A percentile compares a stretch with the other conserved stretches of the same genome.
phyloP scores from a whole-genome alignment of 2,797 vertebrate species.

The Iguana delicatissima region DNA sequence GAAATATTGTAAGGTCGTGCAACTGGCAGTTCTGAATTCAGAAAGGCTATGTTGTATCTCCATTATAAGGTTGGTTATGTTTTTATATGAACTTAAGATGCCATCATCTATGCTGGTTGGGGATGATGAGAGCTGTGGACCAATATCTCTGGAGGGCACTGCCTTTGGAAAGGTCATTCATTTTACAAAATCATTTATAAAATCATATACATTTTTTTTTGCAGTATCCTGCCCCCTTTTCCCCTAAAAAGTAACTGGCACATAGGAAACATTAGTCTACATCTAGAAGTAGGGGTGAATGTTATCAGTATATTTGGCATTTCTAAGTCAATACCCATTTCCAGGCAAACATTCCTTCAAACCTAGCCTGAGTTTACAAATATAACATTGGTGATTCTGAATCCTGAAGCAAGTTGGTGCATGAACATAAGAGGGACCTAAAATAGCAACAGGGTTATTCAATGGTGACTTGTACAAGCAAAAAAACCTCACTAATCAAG shows the following conservation, averaged over 20 bases:
- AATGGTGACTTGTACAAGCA: no score
- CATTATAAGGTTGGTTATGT: background rate
- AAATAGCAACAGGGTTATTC: background rate
- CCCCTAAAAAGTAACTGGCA: background rate
- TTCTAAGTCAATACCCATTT: background rate
- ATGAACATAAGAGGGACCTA: background rate
- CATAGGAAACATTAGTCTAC: background rate
- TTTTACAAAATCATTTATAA: background rate
- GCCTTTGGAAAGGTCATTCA: background rate
- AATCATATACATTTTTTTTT: no score
- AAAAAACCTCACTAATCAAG: background rate
- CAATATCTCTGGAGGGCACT: background rate
- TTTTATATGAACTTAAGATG: background rate
- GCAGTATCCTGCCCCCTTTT: background rate
- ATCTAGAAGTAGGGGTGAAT: background rate
- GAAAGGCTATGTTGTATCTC: background rate
- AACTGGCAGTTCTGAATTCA: slow-evolving; percentile 8
- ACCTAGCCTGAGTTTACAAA: background rate
- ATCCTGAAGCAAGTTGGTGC: background rate
- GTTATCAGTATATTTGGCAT: background rate
- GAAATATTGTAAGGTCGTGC: background rate
- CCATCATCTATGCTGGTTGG: background rate
- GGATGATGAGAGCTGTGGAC: background rate
- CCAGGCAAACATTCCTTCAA: background rate
- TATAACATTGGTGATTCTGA: background rate